phyloP scores from a whole-genome alignment of 92 coral and sea anemone species.

The Muricea muricata region DNA sequence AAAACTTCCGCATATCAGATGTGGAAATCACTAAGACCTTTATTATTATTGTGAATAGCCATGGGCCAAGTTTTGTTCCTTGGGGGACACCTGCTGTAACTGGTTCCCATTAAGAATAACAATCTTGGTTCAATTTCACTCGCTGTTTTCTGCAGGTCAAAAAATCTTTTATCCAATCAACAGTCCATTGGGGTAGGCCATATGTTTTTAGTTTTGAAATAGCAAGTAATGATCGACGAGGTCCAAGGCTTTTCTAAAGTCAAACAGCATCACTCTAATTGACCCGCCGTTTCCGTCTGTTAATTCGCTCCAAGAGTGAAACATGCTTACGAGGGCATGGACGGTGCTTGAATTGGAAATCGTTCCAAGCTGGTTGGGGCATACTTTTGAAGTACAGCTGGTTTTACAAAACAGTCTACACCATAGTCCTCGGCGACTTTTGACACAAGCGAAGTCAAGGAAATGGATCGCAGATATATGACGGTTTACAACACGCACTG shows the following conservation, averaged over 20 bases:
- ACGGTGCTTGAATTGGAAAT: too few relatives aligned
- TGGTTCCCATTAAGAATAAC: constrained; percentile 9
- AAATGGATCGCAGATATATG: too few relatives aligned
- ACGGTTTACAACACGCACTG: too few relatives aligned
- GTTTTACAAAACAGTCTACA: too few relatives aligned
- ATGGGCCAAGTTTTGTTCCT: constrained; percentile 2
- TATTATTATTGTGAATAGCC: not conserved
- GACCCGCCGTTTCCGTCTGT: not conserved
- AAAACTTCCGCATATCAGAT: not conserved
- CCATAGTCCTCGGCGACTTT: too few relatives aligned
- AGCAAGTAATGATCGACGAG: not conserved
- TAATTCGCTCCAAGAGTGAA: too few relatives aligned
- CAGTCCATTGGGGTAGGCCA: not conserved
- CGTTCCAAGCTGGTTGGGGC: too few relatives aligned
- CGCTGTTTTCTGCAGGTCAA: constrained; percentile 13
- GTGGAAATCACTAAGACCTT: not conserved
- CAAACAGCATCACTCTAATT: not conserved
- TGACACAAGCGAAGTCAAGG: too few relatives aligned
- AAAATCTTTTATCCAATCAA: not conserved
- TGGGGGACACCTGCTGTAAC: constrained; percentile 6
- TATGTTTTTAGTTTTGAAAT: not conserved
- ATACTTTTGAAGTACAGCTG: too few relatives aligned
- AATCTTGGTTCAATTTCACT: not conserved
- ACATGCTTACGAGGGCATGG: too few relatives aligned
- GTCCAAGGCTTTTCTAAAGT: not conserved